Conservation (phyloP, 2,888 invertebrate species). For the Schizotus pectinicornis region DNA sequence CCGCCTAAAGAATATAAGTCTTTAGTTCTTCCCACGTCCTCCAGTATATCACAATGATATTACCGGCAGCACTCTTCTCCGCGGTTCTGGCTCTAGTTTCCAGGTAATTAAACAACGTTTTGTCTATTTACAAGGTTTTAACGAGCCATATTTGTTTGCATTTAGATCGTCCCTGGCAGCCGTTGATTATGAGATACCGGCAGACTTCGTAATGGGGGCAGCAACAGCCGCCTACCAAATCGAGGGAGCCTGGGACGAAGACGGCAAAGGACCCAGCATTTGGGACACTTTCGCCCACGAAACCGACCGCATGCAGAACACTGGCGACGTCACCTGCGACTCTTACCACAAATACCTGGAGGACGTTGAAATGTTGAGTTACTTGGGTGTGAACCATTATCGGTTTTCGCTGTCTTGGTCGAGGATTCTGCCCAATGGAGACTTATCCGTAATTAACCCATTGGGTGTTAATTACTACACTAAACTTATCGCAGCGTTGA, state of each 20-base stretch:
- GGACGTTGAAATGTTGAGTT: conserved; percentile 25
- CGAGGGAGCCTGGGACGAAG: conserved; percentile 30
- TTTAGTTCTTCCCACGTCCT: too few relatives aligned
- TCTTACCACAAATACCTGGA: conserved; percentile 29
- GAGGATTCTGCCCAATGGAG: conserved; percentile 65
- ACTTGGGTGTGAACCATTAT: conserved; percentile 26
- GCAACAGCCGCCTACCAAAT: conserved; percentile 29
- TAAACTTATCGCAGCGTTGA: conserved; percentile 63
- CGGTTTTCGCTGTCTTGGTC: conserved; percentile 64
- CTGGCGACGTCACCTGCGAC: conserved; percentile 29
- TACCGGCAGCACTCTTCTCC: too few relatives aligned
- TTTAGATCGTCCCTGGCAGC: too few relatives aligned
- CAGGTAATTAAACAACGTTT: too few relatives aligned
- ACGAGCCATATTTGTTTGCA: too few relatives aligned
- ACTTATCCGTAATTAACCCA: conserved; percentile 63
- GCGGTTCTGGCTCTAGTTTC: too few relatives aligned
- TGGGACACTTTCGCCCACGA: conserved; percentile 26
- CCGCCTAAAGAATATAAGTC: too few relatives aligned
- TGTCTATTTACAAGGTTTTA: too few relatives aligned
- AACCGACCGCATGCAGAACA: neutral
- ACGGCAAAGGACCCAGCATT: conserved; percentile 5
- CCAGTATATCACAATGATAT: too few relatives aligned
- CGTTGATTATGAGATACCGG: too few relatives aligned
- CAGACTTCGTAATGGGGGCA: conserved; percentile 6
- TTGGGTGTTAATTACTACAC: conserved; percentile 68